These are phyloP conservation scores for Onthophagus sagittarius DNA, from an alignment of 2,888 invertebrate species.

Conservation along the genomic window DNA sequence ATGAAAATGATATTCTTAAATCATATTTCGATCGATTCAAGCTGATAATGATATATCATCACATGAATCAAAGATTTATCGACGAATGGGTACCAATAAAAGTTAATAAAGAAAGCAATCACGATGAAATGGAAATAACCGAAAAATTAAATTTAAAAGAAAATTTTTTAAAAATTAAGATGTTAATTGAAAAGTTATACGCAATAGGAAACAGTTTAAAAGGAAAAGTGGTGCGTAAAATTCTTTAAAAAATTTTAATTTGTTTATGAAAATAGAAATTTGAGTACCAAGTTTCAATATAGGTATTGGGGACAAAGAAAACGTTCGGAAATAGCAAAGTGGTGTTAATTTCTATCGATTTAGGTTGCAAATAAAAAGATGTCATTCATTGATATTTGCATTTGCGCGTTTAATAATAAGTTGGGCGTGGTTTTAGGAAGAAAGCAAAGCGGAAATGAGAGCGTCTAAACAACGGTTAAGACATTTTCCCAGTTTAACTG, in stretches of 20 bases:
- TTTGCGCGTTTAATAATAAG: neutral
- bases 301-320: conserved; percentile 3
- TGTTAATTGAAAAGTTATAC: conserved; percentile 32
- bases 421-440: neutral
- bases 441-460: conserved; percentile 9
- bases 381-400: neutral
- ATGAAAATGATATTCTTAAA: conserved; percentile 29
- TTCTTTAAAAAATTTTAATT: neutral
- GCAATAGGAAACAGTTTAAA: conserved; percentile 26
- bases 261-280: neutral
- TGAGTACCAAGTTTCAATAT: neutral
- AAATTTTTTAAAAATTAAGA: conserved; percentile 23
- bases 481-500: neutral
- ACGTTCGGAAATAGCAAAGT: neutral
- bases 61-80: conserved; percentile 42
- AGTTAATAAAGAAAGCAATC: conserved; percentile 46
- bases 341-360: neutral
- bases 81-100: conserved; percentile 28
- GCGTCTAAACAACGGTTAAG: neutral
- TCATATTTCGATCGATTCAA: conserved; percentile 45
- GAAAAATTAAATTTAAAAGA: conserved; percentile 27
- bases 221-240: conserved; percentile 14
- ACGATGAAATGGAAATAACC: conserved; percentile 50
- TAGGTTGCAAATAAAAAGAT: neutral
- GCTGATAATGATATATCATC: conserved; percentile 50